Evolutionary conservation across 2,888 invertebrate species (phyloP).

Genomic region (Catotricha subobsoleta): DNA sequence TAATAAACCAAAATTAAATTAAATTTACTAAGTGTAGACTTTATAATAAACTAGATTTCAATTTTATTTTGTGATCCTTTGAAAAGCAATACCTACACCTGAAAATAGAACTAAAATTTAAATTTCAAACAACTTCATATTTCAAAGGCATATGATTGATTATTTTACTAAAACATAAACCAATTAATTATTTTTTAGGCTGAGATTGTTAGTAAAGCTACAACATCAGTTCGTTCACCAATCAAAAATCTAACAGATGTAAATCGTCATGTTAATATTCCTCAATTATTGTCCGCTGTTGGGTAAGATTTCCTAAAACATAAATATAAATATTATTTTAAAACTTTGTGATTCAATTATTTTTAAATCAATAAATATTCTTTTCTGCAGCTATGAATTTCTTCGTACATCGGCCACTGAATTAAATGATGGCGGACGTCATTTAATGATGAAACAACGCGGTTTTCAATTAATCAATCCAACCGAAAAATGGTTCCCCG

Average conservation of each 20-base stretch:
- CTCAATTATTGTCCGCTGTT: conserved; percentile 56
- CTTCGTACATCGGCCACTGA: conserved; percentile 51
- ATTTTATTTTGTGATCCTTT: not conserved
- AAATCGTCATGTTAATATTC: conserved; percentile 49
- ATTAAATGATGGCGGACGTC: conserved; percentile 52
- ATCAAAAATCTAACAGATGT: conserved; percentile 69
- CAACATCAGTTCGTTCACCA: conserved; percentile 61
- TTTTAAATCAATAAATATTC: not conserved
- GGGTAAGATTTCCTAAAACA: conserved; percentile 29
- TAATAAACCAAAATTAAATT: no score
- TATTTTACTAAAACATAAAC: no score
- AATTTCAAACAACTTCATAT: not conserved
- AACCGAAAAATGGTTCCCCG: conserved; percentile 75
- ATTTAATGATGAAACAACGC: conserved; percentile 52
- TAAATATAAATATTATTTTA: not conserved
- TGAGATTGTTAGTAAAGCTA: conserved; percentile 70
- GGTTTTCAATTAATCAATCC: conserved; percentile 78
- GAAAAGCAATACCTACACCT: not conserved
- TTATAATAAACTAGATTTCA: no score
- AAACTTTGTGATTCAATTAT: not conserved
- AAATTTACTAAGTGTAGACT: no score
- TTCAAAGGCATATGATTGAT: no score
- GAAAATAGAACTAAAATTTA: not conserved
- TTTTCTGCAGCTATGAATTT: conserved; percentile 42
- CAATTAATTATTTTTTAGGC: conserved; percentile 36